These are phyloP conservation scores for Ochropacha duplaris DNA, from an alignment of 2,888 invertebrate genomes.

Conservation along the genomic window DNA sequence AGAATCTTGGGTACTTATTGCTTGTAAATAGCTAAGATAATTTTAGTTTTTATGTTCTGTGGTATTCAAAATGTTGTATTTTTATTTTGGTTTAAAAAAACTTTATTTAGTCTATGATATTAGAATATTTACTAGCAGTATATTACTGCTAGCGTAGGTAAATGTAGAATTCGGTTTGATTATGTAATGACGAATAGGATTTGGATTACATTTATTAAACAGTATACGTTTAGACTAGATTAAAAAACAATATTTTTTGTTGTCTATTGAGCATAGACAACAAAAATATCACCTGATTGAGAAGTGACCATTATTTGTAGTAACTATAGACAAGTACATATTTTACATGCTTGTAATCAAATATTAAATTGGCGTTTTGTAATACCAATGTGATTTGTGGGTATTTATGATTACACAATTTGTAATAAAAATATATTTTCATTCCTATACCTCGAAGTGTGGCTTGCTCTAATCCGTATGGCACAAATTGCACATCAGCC, in stretches of 20 bases:
- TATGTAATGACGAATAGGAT: not conserved
- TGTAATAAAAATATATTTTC: constrained; percentile 16
- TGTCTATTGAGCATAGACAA: not conserved
- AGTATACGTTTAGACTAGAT: not conserved
- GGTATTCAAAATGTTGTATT: not conserved
- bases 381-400: constrained; percentile 67
- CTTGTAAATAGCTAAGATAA: not conserved
- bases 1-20: not conserved
- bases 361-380: constrained; percentile 40
- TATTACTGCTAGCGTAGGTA: constrained; percentile 40
- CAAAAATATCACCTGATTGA: not conserved
- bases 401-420: constrained; percentile 61
- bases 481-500: no score
- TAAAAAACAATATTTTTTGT: no score
- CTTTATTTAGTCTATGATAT: not conserved
- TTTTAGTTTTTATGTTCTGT: not conserved
- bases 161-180: constrained; percentile 8
- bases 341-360: not conserved
- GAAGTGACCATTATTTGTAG: not conserved
- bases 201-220: not conserved
- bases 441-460: constrained; percentile 2
- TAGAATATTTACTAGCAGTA: constrained; percentile 31
- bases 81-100: not conserved
- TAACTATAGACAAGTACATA: not conserved
- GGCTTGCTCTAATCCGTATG: not conserved